These are phyloP conservation scores for Todiramphus chloris DNA, from an alignment of 2,113 vertebrate species.

Conservation along the genomic window DNA sequence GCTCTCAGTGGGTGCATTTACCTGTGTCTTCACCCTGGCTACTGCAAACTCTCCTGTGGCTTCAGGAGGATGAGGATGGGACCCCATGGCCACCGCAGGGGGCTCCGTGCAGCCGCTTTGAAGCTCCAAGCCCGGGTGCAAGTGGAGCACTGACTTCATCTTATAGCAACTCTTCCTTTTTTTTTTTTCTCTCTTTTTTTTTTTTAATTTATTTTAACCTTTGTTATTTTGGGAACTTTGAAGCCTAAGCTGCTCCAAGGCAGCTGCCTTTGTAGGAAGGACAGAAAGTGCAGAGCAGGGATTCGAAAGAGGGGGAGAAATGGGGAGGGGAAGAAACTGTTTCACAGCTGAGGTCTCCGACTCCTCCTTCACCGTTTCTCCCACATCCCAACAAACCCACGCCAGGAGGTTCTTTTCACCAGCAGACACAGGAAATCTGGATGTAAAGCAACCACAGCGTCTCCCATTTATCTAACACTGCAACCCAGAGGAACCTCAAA, in stretches of 20 bases:
- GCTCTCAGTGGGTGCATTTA: background rate
- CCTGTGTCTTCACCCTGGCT: background rate
- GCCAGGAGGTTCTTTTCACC: background rate
- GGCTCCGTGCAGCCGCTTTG: background rate
- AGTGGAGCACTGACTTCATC: slow-evolving; percentile 8
- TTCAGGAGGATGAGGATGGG: background rate
- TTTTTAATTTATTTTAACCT: slow-evolving; percentile 18
- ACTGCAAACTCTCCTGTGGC: background rate
- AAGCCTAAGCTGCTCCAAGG: slow-evolving; percentile 60
- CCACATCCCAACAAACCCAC: background rate
- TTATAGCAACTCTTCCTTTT: background rate
- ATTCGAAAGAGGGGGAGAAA: background rate
- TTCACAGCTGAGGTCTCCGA: background rate
- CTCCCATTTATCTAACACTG: background rate
- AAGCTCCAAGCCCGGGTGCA: background rate
- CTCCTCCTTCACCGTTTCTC: background rate
- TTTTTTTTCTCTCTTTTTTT: background rate
- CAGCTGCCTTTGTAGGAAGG: slow-evolving; percentile 49
- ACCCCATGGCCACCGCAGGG: background rate
- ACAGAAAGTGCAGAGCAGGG: background rate
- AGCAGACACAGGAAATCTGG: background rate
- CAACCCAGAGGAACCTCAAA: background rate
- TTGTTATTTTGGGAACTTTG: slow-evolving; percentile 72
- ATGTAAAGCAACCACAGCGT: accelerated
- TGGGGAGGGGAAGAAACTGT: background rate